Evolutionary conservation across 2,797 vertebrate genomes (phyloP).

Genomic region (Sandelia bainsii): DNA sequence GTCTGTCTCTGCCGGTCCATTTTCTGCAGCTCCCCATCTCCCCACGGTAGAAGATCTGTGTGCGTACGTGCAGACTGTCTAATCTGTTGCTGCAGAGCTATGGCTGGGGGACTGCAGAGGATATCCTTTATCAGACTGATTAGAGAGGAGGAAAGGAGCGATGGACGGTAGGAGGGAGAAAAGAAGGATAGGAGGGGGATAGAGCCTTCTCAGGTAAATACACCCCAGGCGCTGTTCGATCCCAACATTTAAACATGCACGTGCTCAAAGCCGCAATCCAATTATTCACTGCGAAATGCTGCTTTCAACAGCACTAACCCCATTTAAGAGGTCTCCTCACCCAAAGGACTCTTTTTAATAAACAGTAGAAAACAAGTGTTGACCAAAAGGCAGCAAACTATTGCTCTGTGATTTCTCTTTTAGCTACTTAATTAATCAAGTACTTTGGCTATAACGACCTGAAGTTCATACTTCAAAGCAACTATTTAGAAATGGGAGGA

Average conservation of each 20-base stretch:
- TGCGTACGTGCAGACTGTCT: conserved; percentile 50
- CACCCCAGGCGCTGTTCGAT: conserved; percentile 77
- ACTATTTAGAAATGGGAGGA: conserved; percentile 59
- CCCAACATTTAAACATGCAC: conserved; percentile 73
- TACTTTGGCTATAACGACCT: conserved; percentile 55
- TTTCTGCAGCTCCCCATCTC: conserved; percentile 29
- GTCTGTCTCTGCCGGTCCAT: conserved; percentile 37
- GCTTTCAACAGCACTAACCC: conserved; percentile 77
- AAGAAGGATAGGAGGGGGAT: conserved; percentile 36
- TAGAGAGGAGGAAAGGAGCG: conserved; percentile 63
- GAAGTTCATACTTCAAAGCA: conserved; percentile 64
- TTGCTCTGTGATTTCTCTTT: conserved; percentile 64
- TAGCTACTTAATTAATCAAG: conserved; percentile 76
- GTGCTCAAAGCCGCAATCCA: conserved; percentile 72
- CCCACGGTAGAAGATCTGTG: conserved; percentile 43
- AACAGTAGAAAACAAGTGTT: conserved; percentile 73
- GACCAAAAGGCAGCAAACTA: conserved; percentile 72
- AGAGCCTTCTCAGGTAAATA: conserved; percentile 76
- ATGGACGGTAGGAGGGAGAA: conserved; percentile 42
- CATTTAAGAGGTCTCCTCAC: conserved; percentile 77
- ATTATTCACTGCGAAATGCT: conserved; percentile 78
- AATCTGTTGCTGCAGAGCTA: conserved; percentile 69
- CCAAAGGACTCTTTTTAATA: conserved; percentile 77
- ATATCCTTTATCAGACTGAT: conserved; percentile 76
- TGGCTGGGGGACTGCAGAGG: conserved; percentile 66